These are phyloP conservation scores for Zygothrica quintamaculata DNA, from an alignment of 2,888 invertebrate species.

Conservation along the genomic window DNA sequence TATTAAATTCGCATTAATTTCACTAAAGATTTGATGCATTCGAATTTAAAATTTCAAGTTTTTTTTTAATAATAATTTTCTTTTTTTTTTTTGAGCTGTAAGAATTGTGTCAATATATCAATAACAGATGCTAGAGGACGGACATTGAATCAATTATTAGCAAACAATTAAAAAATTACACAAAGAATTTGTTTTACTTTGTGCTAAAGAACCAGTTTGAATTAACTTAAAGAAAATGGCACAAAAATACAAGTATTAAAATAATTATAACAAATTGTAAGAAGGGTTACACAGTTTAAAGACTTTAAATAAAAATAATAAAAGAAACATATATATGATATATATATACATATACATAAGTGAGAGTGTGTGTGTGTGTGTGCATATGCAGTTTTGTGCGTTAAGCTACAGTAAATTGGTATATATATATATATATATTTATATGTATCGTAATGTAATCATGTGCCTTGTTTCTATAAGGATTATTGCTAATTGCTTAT, in stretches of 20 bases:
- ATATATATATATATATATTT: conserved; percentile 8
- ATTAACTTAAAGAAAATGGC: conserved; percentile 50
- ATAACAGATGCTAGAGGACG: conserved; percentile 72
- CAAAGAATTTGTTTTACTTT: conserved; percentile 17
- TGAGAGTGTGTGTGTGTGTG: too few relatives aligned
- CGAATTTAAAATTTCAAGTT: neutral
- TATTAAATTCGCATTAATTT: conserved; percentile 71
- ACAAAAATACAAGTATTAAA: conserved; percentile 39
- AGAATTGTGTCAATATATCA: conserved; percentile 35
- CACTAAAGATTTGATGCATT: conserved; percentile 25
- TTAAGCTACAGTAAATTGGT: conserved; percentile 38
- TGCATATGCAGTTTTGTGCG: conserved; percentile 38
- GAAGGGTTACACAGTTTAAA: too few relatives aligned
- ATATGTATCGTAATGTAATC: conserved; percentile 28
- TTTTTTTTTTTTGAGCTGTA: conserved; percentile 30
- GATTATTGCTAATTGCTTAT: conserved; percentile 32
- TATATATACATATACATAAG: too few relatives aligned
- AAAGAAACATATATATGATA: too few relatives aligned
- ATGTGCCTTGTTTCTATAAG: conserved; percentile 51
- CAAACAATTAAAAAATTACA: too few relatives aligned
- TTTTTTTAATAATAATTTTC: conserved; percentile 14
- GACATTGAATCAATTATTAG: conserved; percentile 71
- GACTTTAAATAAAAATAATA: too few relatives aligned
- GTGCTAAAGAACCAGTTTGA: conserved; percentile 36
- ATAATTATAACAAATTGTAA: neutral